Evolutionary conservation across 1,140 invertebrate species (phyloP).

Genomic region (Pantala flavescens): DNA sequence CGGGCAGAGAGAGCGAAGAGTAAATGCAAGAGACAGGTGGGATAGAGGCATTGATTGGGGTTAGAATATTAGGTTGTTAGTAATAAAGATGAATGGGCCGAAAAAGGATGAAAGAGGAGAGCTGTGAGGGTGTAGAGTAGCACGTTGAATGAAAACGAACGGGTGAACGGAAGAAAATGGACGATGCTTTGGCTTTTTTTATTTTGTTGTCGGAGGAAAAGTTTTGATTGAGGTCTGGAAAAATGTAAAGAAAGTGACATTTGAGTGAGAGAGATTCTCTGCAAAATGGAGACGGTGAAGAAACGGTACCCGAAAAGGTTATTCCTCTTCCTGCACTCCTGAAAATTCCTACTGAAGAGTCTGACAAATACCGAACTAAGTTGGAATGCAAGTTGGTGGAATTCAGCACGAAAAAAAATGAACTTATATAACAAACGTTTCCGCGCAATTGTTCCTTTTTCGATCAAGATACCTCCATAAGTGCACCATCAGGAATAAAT

Average conservation of each 20-base stretch:
- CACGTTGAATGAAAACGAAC: not conserved
- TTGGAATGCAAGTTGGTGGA: no score
- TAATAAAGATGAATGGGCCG: not conserved
- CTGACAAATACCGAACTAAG: no score
- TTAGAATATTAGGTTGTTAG: not conserved
- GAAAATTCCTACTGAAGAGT: no score
- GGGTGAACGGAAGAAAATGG: not conserved
- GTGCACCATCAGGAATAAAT: no score
- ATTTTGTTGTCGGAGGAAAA: not conserved
- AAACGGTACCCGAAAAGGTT: not conserved
- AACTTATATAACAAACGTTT: no score
- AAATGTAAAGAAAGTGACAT: not conserved
- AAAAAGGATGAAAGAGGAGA: not conserved
- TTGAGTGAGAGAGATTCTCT: not conserved
- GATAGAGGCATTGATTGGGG: not conserved
- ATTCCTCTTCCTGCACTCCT: no score
- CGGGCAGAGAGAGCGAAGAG: no score
- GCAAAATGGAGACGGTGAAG: no score
- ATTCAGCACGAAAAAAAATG: no score
- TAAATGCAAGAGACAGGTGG: not conserved
- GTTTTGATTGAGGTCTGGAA: not conserved
- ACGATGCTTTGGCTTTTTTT: not conserved
- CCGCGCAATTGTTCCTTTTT: no score
- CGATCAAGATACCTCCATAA: no score
- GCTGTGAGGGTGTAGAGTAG: not conserved